Evolutionary conservation across 2,797 vertebrate genomes (phyloP).

Genomic region (Zalophus californianus): DNA sequence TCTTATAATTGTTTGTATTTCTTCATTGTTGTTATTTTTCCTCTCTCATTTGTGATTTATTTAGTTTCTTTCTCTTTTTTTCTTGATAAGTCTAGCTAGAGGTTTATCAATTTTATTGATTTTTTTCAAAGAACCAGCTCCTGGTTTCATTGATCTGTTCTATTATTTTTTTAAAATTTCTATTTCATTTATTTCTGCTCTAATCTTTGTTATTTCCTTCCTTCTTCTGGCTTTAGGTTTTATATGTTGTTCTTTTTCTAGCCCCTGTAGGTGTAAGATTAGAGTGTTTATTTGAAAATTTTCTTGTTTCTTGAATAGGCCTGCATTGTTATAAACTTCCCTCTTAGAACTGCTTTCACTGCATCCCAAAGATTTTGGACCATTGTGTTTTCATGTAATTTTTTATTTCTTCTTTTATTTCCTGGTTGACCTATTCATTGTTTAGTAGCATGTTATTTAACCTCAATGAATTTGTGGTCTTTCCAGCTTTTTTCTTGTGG

Average conservation of each 20-base stretch:
- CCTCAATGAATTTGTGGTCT: background rate
- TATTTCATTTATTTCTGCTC: background rate
- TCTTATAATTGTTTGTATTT: no score
- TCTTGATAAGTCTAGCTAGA: no score
- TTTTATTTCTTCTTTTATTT: background rate
- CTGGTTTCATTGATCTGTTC: no score
- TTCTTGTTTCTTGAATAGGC: background rate
- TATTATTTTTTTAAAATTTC: no score
- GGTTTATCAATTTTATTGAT: no score
- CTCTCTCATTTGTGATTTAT: background rate
- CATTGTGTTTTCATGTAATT: background rate
- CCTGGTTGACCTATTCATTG: background rate
- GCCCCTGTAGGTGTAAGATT: background rate
- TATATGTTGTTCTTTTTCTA: background rate
- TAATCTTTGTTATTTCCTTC: background rate
- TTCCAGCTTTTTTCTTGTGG: background rate
- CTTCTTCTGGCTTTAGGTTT: background rate
- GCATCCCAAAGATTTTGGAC: background rate
- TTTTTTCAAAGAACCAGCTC: no score
- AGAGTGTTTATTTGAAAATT: background rate
- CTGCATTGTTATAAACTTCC: background rate
- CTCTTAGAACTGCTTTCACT: background rate
- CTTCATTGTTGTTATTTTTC: background rate
- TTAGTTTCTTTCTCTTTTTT: no score
- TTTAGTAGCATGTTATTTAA: background rate